These are phyloP conservation scores for Marmota monax DNA, from an alignment of 2,113 vertebrate species.

Conservation along the genomic window DNA sequence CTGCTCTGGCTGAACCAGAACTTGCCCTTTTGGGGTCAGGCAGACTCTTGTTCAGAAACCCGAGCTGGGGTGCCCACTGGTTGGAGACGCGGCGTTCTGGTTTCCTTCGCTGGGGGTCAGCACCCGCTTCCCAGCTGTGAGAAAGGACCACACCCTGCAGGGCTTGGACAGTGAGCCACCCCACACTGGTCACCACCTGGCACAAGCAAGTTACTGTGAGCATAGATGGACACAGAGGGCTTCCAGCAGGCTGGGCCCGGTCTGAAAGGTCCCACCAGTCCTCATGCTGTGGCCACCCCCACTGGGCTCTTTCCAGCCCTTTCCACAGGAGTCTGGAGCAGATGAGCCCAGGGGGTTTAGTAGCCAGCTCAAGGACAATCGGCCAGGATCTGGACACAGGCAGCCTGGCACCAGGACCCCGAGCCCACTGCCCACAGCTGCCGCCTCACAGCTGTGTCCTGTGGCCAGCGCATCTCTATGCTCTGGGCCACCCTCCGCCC, in stretches of 20 bases:
- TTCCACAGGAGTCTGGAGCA: neutral
- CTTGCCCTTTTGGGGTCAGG: neutral
- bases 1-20: neutral
- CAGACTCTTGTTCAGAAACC: neutral
- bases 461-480: neutral
- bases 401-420: neutral
- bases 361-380: neutral
- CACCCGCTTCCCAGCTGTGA: neutral
- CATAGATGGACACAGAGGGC: neutral
- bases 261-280: neutral
- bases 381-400: neutral
- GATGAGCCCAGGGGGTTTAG: neutral
- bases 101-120: neutral
- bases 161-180: neutral
- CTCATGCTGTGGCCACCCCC: neutral
- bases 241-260: neutral
- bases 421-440: accelerated
- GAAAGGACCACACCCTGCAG: accelerated
- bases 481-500: neutral
- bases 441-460: no score
- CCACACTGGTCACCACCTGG: no score
- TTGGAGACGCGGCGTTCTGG: neutral
- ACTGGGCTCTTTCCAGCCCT: neutral
- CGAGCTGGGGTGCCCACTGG: neutral
- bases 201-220: no score